Evolutionary conservation across 2,888 invertebrate species (phyloP).

Genomic region (Hirtodrosophila histrioides): DNA sequence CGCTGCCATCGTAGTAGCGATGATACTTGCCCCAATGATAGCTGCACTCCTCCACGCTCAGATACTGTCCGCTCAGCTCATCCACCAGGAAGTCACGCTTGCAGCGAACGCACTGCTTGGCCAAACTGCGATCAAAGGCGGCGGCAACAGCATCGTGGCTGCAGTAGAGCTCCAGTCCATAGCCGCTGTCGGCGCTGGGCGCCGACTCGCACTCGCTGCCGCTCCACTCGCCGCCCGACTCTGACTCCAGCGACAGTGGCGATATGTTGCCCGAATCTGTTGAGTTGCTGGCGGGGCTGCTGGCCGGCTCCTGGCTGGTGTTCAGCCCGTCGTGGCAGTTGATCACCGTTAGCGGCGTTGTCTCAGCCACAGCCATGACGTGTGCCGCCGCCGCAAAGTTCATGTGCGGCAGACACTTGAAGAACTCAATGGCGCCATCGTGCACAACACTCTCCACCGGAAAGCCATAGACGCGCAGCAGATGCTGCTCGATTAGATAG

Average conservation of each 20-base stretch:
- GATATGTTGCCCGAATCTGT: slow-evolving; percentile 85
- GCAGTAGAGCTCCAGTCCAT: slow-evolving; percentile 58
- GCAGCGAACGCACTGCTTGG: slow-evolving; percentile 90
- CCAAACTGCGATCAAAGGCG: slow-evolving; percentile 72
- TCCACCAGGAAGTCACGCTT: slow-evolving; percentile 89
- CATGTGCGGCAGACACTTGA: slow-evolving; percentile 86
- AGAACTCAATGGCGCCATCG: slow-evolving; percentile 88
- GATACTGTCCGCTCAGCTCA: slow-evolving; percentile 88
- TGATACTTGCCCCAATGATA: slow-evolving; percentile 95
- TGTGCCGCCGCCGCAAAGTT: slow-evolving; percentile 55
- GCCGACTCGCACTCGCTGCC: slow-evolving; percentile 74
- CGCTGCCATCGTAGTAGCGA: slow-evolving; percentile 52
- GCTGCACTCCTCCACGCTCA: slow-evolving; percentile 90
- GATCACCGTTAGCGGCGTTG: slow-evolving; percentile 57
- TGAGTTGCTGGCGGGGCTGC: slow-evolving; percentile 39
- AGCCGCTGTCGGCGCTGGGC: slow-evolving; percentile 67
- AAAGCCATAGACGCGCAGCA: slow-evolving; percentile 89
- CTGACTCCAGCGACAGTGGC: slow-evolving; percentile 85
- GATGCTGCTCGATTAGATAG: slow-evolving; percentile 87
- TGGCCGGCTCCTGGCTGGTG: slow-evolving; percentile 24
- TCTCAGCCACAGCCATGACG: slow-evolving; percentile 40
- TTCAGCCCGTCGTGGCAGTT: slow-evolving; percentile 78
- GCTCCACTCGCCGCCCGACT: slow-evolving; percentile 71
- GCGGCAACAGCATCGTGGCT: slow-evolving; percentile 20
- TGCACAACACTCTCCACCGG: slow-evolving; percentile 88